phyloP scores from a whole-genome alignment of 2,888 invertebrate genomes.

The Protula sp. region DNA sequence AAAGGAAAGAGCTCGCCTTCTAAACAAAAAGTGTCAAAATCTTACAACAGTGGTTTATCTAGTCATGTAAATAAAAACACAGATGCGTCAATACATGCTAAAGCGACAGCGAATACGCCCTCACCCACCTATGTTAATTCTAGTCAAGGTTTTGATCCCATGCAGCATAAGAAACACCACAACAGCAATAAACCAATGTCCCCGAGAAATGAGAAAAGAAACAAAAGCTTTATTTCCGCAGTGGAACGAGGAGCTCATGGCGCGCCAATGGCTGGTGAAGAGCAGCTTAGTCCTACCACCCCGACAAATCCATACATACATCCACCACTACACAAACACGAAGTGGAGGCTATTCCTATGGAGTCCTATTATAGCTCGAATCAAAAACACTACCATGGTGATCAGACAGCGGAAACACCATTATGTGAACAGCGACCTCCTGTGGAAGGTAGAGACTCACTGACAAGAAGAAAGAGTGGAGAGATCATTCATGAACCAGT shows the following conservation, averaged over 20 bases:
- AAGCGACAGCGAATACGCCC: neutral
- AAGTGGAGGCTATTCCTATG: neutral
- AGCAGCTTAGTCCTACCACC: neutral
- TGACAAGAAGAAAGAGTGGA: constrained; percentile 10
- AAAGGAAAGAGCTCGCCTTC: neutral
- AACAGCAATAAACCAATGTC: neutral
- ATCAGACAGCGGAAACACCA: neutral
- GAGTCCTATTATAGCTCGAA: neutral
- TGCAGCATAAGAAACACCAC: neutral
- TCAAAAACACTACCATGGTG: neutral
- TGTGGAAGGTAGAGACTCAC: constrained; percentile 25
- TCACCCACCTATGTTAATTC: neutral
- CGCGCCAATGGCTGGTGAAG: neutral
- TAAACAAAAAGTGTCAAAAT: neutral
- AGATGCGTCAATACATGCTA: neutral
- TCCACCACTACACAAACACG: neutral
- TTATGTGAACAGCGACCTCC: constrained; percentile 20
- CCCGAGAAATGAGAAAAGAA: neutral
- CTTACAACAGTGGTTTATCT: no score
- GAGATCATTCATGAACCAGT: neutral
- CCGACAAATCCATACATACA: neutral
- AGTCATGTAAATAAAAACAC: neutral
- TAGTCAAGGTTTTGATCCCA: neutral
- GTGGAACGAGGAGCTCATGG: neutral
- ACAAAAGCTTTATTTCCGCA: neutral